A percentile compares a stretch with the other conserved stretches of the same genome.
Evolutionary conservation across 2,888 invertebrate species (phyloP).

Genomic region (Atethmia centrago): DNA sequence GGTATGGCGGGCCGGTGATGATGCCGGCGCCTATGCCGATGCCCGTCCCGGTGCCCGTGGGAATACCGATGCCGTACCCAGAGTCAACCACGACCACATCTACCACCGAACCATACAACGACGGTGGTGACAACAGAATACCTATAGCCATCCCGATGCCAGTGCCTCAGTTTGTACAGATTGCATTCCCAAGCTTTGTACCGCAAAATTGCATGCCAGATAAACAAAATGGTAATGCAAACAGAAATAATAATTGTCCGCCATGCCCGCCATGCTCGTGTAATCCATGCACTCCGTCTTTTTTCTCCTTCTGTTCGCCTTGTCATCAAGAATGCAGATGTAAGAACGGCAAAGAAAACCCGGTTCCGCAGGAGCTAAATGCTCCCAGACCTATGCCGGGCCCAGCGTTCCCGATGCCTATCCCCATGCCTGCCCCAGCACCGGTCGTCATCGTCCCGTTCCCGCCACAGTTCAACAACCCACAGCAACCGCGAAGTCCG

Average conservation of each 20-base stretch:
- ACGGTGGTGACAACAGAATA: conserved; percentile 1
- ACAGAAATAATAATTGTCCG: conserved; percentile 72
- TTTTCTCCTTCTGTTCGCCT: conserved; percentile 83
- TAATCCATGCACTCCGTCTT: conserved; percentile 82
- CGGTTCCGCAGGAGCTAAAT: conserved; percentile 62
- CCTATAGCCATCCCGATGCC: conserved; percentile 48
- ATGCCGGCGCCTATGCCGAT: conserved; percentile 51
- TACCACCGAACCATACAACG: neutral
- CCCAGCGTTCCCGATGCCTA: conserved; percentile 63
- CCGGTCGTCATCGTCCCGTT: conserved; percentile 63
- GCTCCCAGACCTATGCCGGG: conserved; percentile 64
- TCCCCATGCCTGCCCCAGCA: conserved; percentile 55
- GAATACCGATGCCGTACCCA: conserved; percentile 46
- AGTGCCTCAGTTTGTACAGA: conserved; percentile 65
- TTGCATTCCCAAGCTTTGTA: conserved; percentile 72
- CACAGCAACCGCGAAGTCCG: neutral
- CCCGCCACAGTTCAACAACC: conserved; percentile 27
- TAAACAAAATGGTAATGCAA: conserved; percentile 19
- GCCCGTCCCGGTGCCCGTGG: conserved; percentile 58
- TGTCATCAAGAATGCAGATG: conserved; percentile 84
- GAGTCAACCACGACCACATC: conserved; percentile 48
- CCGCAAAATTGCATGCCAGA: conserved; percentile 52
- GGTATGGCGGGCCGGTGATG: conserved; percentile 57
- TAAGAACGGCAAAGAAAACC: conserved; percentile 68
- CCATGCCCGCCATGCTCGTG: conserved; percentile 84